Percentiles rank a stretch among this genome's conserved stretches.
phyloP scores from a whole-genome alignment of 1,140 invertebrate genomes.

The Heliconius himera region DNA sequence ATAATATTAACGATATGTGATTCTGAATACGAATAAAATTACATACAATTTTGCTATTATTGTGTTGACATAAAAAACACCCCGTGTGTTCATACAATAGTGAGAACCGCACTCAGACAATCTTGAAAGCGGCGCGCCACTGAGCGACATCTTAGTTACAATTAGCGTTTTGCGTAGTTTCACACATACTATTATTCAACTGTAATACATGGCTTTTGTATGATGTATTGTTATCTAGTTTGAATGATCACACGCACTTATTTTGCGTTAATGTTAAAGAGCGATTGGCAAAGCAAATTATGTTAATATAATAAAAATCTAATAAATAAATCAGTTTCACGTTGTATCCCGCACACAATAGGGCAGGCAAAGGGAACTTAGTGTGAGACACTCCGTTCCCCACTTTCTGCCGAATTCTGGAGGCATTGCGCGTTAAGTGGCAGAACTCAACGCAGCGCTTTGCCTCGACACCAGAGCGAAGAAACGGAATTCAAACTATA shows the following conservation, averaged over 20 bases:
- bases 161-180: constrained; percentile 33
- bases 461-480: no score
- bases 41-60: constrained; percentile 27
- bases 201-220: constrained; percentile 14
- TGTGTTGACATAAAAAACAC: constrained; percentile 28
- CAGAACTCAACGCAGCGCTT: no score
- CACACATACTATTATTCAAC: constrained; percentile 27
- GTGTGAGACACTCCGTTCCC: no score
- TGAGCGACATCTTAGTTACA: constrained; percentile 44
- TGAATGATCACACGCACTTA: constrained; percentile 5
- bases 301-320: background rate
- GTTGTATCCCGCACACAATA: no score
- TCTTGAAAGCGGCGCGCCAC: constrained; percentile 37
- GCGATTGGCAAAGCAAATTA: background rate
- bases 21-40: constrained; percentile 13
- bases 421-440: no score
- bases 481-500: no score
- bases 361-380: no score
- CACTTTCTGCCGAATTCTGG: no score
- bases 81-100: constrained; percentile 38
- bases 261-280: background rate
- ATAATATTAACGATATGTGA: constrained; percentile 12
- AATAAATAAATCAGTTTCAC: no score
- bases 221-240: constrained; percentile 8
- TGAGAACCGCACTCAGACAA: constrained; percentile 41